Conservation (phyloP, 1,140 invertebrate genomes). For the Pogonomyrmex californicus region DNA sequence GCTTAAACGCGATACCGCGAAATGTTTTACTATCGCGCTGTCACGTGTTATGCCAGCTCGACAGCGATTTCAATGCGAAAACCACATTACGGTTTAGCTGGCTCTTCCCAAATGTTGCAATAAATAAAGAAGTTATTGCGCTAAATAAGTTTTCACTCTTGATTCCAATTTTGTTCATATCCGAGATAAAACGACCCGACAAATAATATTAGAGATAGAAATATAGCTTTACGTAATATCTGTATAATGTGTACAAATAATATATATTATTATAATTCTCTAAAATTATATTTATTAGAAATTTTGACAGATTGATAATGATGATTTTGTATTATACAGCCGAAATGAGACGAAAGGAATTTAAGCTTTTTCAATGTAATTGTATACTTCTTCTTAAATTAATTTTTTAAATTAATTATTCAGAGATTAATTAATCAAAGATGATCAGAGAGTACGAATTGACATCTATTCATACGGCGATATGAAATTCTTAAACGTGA, state of each 20-base stretch:
- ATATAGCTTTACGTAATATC: not conserved
- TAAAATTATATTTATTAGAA: not conserved
- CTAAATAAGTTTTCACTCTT: conserved; percentile 34
- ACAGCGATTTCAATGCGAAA: conserved; percentile 48
- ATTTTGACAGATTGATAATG: not conserved
- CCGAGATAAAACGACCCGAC: not conserved
- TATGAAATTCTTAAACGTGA: not conserved
- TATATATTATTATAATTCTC: not conserved
- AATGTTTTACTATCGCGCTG: conserved; percentile 56
- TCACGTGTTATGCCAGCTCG: conserved; percentile 50
- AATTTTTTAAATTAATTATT: not conserved
- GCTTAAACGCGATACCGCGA: conserved; percentile 56
- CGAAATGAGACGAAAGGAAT: not conserved
- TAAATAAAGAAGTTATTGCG: conserved; percentile 40
- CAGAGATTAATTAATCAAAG: not conserved
- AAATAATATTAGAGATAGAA: not conserved
- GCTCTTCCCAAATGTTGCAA: conserved; percentile 32
- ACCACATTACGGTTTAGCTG: conserved; percentile 32
- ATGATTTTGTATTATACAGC: not conserved
- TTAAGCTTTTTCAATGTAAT: not conserved
- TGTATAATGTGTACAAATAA: not conserved
- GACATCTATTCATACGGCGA: not conserved
- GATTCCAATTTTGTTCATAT: not conserved
- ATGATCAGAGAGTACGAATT: not conserved
- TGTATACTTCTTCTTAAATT: not conserved